These are phyloP conservation scores for Stictocephala bisonia DNA, from an alignment of 2,888 invertebrate species.

Conservation along the genomic window DNA sequence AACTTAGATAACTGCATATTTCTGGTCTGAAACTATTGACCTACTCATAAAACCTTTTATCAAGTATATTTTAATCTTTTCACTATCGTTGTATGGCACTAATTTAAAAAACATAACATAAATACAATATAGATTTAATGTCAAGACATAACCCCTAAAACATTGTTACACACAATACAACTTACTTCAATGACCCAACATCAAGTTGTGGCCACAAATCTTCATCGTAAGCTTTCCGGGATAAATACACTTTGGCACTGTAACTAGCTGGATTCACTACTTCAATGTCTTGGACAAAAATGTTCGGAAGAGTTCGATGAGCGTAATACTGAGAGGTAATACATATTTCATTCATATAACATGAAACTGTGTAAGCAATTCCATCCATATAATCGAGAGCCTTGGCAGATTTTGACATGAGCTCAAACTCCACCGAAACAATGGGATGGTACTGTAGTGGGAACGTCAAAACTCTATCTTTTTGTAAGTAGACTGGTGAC, in stretches of 20 bases:
- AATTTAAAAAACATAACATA: too few species aligned
- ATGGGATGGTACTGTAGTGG: slow-evolving; percentile 77
- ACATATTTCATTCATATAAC: slow-evolving; percentile 72
- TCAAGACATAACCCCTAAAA: slow-evolving; percentile 66
- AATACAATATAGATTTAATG: too few species aligned
- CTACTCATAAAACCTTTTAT: too few species aligned
- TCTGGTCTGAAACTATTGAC: too few species aligned
- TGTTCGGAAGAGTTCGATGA: slow-evolving; percentile 80
- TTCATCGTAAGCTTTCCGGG: slow-evolving; percentile 71
- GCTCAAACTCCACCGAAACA: slow-evolving; percentile 66
- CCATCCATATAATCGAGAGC: slow-evolving; percentile 70
- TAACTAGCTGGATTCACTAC: slow-evolving; percentile 73
- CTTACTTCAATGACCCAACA: slow-evolving; percentile 62
- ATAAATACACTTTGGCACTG: slow-evolving; percentile 68
- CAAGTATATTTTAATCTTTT: too few species aligned
- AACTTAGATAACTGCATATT: too few species aligned
- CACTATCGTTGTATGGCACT: too few species aligned
- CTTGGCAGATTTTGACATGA: slow-evolving; percentile 73
- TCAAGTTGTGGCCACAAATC: slow-evolving; percentile 72
- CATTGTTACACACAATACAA: slow-evolving; percentile 67
- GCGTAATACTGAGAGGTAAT: slow-evolving; percentile 79
- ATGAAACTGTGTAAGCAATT: slow-evolving; percentile 71
- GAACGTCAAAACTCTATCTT: slow-evolving; percentile 73
- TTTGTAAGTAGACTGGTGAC: slow-evolving; percentile 76
- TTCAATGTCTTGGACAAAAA: slow-evolving; percentile 84